Percentiles rank a stretch among this genome's conserved stretches.
Conservation (phyloP, 2,113 vertebrate species). For the Corythornis madagascariensis region DNA sequence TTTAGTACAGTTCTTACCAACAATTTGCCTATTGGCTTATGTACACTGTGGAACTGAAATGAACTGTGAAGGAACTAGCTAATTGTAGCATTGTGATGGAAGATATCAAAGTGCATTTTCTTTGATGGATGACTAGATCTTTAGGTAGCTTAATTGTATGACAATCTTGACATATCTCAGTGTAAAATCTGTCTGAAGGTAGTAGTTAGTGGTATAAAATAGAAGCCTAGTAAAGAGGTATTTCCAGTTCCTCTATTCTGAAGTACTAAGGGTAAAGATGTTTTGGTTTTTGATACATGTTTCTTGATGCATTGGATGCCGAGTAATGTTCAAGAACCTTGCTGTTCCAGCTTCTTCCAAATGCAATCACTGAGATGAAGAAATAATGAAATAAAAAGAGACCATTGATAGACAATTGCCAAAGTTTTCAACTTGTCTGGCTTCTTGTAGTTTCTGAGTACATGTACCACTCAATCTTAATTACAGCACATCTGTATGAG, state of each 20-base stretch:
- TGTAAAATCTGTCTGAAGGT: neutral
- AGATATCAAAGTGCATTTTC: neutral
- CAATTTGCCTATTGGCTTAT: neutral
- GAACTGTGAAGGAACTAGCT: neutral
- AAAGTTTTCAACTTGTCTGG: neutral
- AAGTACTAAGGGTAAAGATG: neutral
- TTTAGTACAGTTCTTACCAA: neutral
- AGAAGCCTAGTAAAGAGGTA: neutral
- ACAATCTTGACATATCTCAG: neutral
- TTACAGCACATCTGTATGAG: neutral
- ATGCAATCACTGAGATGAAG: neutral
- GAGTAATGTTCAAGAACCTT: neutral
- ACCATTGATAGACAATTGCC: neutral
- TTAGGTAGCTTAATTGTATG: neutral
- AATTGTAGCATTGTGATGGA: neutral
- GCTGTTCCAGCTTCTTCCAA: neutral
- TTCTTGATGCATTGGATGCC: neutral
- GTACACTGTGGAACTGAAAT: neutral
- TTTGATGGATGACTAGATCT: neutral
- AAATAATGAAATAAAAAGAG: neutral
- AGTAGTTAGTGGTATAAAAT: neutral
- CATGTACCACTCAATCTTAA: neutral
- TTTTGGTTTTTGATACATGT: accelerated
- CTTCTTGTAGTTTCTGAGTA: neutral
- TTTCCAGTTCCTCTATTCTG: neutral